These are phyloP conservation scores for Gymnocypris eckloni DNA, from an alignment of 2,797 vertebrate species.

Conservation along the genomic window DNA sequence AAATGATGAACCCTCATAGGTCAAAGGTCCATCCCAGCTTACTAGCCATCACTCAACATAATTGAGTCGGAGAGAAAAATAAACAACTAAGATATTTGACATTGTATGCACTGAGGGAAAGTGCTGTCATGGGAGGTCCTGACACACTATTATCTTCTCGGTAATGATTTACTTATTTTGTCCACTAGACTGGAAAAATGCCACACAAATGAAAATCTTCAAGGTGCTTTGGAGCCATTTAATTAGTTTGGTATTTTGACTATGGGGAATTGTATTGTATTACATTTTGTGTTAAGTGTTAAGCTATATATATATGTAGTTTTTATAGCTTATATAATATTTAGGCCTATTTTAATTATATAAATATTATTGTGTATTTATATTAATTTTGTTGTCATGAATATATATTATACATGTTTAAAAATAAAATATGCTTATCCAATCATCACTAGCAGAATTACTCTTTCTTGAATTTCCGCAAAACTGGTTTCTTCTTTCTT, in stretches of 20 bases:
- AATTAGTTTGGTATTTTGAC: not conserved
- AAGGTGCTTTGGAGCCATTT: slow-evolving; percentile 10
- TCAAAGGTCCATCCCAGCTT: slow-evolving; percentile 36
- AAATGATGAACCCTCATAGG: slow-evolving; percentile 47
- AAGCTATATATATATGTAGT: not conserved
- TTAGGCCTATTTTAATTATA: not conserved
- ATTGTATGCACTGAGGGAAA: slow-evolving; percentile 30
- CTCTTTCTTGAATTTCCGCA: not conserved
- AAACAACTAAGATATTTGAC: slow-evolving; percentile 40
- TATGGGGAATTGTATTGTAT: no score
- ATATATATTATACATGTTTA: not conserved
- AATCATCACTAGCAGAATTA: not conserved
- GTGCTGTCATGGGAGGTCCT: slow-evolving; percentile 45
- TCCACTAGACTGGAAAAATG: slow-evolving; percentile 59
- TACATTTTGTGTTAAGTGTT: not conserved
- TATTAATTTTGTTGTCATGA: not conserved
- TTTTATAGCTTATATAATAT: not conserved
- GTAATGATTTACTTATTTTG: slow-evolving; percentile 56
- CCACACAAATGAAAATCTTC: slow-evolving; percentile 44
- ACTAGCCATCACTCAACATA: slow-evolving; percentile 31
- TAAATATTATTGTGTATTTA: not conserved
- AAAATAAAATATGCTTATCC: not conserved
- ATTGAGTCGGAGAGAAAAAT: slow-evolving; percentile 20
- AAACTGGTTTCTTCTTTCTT: not conserved
- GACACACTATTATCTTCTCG: slow-evolving; percentile 34